phyloP scores from a whole-genome alignment of 2,888 invertebrate species.

The Cheilosia urbana region DNA sequence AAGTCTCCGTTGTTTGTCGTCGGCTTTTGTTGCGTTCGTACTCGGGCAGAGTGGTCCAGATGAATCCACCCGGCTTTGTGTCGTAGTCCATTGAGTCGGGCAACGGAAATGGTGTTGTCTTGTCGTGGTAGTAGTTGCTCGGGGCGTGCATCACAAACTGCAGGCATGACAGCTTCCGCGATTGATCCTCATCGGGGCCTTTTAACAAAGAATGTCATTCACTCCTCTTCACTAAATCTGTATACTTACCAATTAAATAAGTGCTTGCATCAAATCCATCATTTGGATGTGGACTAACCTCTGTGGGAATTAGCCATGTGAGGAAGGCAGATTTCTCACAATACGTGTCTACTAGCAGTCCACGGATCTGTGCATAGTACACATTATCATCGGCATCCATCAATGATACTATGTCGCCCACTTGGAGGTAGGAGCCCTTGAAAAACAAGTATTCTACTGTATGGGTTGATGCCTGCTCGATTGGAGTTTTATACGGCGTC shows the following conservation, averaged over 20 bases:
- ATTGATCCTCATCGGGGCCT: constrained; percentile 96
- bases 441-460: constrained; percentile 91
- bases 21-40: constrained; percentile 76
- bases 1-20: constrained; percentile 38
- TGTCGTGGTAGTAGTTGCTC: constrained; percentile 93
- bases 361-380: constrained; percentile 95
- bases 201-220: constrained; percentile 76
- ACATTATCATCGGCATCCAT: constrained; percentile 90
- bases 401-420: constrained; percentile 95
- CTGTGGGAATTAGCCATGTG: constrained; percentile 95
- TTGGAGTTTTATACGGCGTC: constrained; percentile 91
- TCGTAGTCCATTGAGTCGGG: constrained; percentile 84
- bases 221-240: too few species aligned
- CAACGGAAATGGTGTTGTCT: constrained; percentile 90
- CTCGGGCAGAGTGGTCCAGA: constrained; percentile 87
- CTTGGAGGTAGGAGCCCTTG: constrained; percentile 92
- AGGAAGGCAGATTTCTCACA: constrained; percentile 96
- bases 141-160: constrained; percentile 97
- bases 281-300: constrained; percentile 90
- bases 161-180: constrained; percentile 93
- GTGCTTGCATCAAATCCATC: constrained; percentile 94
- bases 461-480: constrained; percentile 91
- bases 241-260: constrained; percentile 90
- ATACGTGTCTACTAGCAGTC: constrained; percentile 95
- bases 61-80: constrained; percentile 85